Percentiles rank a stretch among this genome's conserved stretches.
phyloP scores from a whole-genome alignment of 1,140 invertebrate species.

The Drosophila triauraria region DNA sequence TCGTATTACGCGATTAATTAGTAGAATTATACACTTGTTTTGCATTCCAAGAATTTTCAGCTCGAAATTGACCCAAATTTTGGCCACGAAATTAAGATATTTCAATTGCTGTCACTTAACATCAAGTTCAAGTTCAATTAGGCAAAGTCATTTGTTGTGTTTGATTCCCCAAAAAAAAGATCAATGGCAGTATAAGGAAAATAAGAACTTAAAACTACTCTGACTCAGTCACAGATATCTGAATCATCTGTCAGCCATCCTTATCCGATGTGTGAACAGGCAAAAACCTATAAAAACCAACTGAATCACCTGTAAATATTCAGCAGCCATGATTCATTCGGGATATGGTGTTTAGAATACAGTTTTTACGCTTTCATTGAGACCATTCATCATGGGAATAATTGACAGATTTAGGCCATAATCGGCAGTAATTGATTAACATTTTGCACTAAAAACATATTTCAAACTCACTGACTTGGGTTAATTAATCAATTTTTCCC shows the following conservation, averaged over 20 bases:
- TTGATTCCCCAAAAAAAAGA: slow-evolving; percentile 16
- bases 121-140: slow-evolving; percentile 71
- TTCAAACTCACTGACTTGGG: slow-evolving; percentile 33
- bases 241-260: slow-evolving; percentile 8
- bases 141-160: slow-evolving; percentile 35
- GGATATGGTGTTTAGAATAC: slow-evolving; percentile 10
- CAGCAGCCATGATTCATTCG: slow-evolving; percentile 22
- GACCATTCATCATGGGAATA: slow-evolving; percentile 9
- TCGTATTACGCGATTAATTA: slow-evolving; percentile 28
- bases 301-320: slow-evolving; percentile 31
- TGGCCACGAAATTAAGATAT: slow-evolving; percentile 61
- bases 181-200: not conserved
- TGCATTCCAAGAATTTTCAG: slow-evolving; percentile 29
- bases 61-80: slow-evolving; percentile 49
- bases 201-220: not conserved
- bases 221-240: slow-evolving; percentile 22
- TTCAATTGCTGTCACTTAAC: slow-evolving; percentile 75
- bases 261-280: slow-evolving; percentile 11
- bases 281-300: not conserved
- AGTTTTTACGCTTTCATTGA: slow-evolving; percentile 3
- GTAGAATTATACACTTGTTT: slow-evolving; percentile 24
- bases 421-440: slow-evolving; percentile 38
- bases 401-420: slow-evolving; percentile 28
- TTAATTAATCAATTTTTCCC: slow-evolving; percentile 65
- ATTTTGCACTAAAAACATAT: slow-evolving; percentile 15